A percentile compares a stretch with the other conserved stretches of the same genome.
Conservation (phyloP, 1,140 invertebrate genomes). For the Meloidogyne chitwoodi region DNA sequence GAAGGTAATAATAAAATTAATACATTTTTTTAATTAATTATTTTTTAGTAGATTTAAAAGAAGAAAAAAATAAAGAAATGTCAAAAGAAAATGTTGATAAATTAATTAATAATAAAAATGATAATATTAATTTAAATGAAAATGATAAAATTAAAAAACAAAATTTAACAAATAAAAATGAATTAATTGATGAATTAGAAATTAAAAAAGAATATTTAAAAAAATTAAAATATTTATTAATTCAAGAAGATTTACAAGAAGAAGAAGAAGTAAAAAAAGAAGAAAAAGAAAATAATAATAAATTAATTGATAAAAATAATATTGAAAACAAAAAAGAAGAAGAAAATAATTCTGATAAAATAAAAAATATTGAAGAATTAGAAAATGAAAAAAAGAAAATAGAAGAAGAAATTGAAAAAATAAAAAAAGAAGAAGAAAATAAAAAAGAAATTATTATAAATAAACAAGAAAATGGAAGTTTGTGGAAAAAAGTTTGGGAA, state of each 20-base stretch:
- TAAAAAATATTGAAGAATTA: neutral
- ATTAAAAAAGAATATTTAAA: neutral
- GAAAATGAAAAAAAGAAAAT: neutral
- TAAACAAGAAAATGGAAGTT: no score
- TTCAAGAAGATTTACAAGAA: neutral
- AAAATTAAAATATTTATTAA: neutral
- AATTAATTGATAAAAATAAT: neutral
- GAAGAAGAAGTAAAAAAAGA: neutral
- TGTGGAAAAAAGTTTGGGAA: no score
- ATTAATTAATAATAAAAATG: no score
- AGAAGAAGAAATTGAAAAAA: neutral
- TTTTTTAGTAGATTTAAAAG: no score
- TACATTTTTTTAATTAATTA: no score
- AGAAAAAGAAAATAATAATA: neutral
- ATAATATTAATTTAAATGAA: neutral
- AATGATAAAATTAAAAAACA: neutral
- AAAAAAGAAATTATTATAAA: no score
- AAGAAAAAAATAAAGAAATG: no score
- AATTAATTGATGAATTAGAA: neutral
- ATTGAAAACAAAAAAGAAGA: neutral
- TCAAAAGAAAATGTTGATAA: no score
- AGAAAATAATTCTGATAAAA: no score
- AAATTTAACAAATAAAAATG: neutral
- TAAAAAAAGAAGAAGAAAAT: neutral
- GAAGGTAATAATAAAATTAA: no score